Evolutionary conservation across 2,113 vertebrate genomes (phyloP), one percentile per base, ranked within the genome.

Genomic region (Bambusicola thoracicus): DNA sequence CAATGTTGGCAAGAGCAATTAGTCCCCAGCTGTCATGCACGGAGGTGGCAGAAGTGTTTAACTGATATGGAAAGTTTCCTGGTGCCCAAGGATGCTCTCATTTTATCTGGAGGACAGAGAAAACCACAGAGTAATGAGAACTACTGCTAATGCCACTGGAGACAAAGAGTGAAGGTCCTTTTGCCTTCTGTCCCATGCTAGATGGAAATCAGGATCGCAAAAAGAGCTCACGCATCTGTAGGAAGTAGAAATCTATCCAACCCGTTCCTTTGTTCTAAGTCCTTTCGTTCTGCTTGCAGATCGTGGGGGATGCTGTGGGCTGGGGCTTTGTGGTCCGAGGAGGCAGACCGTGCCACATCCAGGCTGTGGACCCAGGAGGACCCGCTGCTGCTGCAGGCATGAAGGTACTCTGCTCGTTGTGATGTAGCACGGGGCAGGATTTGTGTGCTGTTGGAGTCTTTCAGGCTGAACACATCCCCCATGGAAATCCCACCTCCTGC

Each of bases 241-340:
- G 67, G 34, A 88, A 0, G n/a, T n/a, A n/a, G n/a, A n/a, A n/a
- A 21, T 55, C 53, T 40, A 18, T 27, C 30, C 38, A 59, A 11
- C 70, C 56, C 46, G 2, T n/a, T 55, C 21, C 12, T 36, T 34
- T 56, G 1, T 13, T 66, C 72, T 44, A 87, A 8, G 1, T 20
- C 19, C 15, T 48, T 73, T 40, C 90, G 10, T 85, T 93, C 51
- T 51, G 6, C 30, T 48, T 81, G 32, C 79, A 99, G 98, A 98
- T 99, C n/a, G 97, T 98, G 41, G 98, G 98, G 29, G 99, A 99
- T 44, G 97, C 96, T 1, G 97, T 99, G 78, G 98, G 98, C 43
- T 99, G 98, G 99, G 99, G 98, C 6, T 98, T 99, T 90, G 98
- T 99, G n/a, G 97, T 98, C 56, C 97, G 98, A 88, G 98, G 98